phyloP scores from a whole-genome alignment of 2,797 vertebrate species.

The Ptychobarbus kaznakovi region DNA sequence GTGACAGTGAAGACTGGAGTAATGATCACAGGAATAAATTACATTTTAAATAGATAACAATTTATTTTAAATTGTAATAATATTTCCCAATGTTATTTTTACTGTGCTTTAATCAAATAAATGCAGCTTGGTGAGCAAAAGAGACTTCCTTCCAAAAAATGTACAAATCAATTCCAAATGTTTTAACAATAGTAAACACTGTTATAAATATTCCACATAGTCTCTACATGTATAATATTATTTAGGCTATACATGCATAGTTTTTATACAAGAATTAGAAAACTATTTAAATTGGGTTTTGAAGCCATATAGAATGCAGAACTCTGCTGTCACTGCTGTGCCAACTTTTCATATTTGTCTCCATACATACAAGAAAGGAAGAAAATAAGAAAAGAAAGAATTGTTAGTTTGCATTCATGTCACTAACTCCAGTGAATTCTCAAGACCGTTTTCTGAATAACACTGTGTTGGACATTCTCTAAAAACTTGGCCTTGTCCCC shows the following conservation, averaged over 20 bases:
- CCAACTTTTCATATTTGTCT: neutral
- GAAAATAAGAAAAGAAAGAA: neutral
- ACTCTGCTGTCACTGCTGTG: neutral
- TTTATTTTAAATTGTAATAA: neutral
- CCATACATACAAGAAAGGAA: neutral
- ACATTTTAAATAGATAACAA: neutral
- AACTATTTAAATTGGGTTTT: neutral
- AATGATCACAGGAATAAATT: neutral
- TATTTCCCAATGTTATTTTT: neutral
- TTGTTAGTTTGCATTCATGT: neutral
- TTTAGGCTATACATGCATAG: neutral
- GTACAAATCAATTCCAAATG: neutral
- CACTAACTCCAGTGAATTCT: constrained; percentile 1
- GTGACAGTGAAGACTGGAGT: neutral
- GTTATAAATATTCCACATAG: neutral
- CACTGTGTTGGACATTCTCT: constrained; percentile 5
- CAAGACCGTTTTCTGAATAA: neutral
- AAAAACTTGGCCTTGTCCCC: constrained; percentile 30
- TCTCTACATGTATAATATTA: neutral
- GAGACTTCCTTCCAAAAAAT: neutral
- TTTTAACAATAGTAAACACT: neutral
- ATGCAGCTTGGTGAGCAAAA: neutral
- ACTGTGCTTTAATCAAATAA: neutral
- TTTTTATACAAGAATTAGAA: neutral
- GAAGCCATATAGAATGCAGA: neutral